Evolutionary conservation across 2,113 vertebrate species (phyloP), one percentile per base, ranked within the genome.

Genomic region (Mus pahari): DNA sequence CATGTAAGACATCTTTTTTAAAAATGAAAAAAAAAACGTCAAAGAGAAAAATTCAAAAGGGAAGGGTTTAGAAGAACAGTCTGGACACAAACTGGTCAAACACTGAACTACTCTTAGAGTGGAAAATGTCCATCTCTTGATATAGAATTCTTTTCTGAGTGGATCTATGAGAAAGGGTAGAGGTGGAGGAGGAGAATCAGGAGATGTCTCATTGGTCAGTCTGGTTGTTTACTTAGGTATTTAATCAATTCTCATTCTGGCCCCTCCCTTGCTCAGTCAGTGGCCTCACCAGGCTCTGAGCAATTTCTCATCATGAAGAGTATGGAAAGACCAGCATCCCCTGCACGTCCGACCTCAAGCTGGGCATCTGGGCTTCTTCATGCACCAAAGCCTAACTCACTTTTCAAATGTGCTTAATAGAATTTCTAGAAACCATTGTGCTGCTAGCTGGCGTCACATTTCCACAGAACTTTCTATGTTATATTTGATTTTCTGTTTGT

Each of bases 1-100:
- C 42, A 74, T 86, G 39, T 20, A 86, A 84, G 90, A 17, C 71
- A 79, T 71, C 39, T 92, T 73, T 86, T 16, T 91, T 86, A 71
- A 75, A 73, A 73, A 82, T 82, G 73, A 48, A 96, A 89, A 89
- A 89, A 89, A 60, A n/a, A 68, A 24, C 89, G 17, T 94, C 75
- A 53, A 58, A 48, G n/a, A 66, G 50, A 58, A 53, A 77, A 90
- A 75, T 66, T 58, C 6, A 26, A 45, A 45, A 91, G 84, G 68
- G n/a, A 86, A 42, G 11, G 70, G 9, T 83, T 39, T 71, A 33
- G 39, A 20, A 95, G 90, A 82, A 9, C 50, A 58, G 94, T 71
- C 74, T 28, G 68, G 53, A 77, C 19, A 58, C 19, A 94, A 71
- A 88, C 12, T 71, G n/a, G 13, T 79, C 88, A 66, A n/a, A 58